Evolutionary conservation across 2,888 invertebrate genomes (phyloP), one percentile per base, ranked within the genome.

Genomic region (Synergus japonicus): DNA sequence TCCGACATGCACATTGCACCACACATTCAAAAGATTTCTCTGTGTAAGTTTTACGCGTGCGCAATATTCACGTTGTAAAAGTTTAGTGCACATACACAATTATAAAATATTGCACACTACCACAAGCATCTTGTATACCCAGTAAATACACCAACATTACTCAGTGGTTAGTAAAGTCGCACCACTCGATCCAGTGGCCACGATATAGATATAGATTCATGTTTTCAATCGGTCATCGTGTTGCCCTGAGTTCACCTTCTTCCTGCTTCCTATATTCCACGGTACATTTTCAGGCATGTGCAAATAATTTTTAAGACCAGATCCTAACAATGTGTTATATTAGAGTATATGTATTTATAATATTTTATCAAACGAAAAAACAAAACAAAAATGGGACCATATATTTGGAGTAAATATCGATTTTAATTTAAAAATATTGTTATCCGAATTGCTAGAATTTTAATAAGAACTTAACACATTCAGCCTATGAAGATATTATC

Each of bases 1-100:
- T 83, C 78, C 69, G 66, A 76, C 67, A 81, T 77, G 76, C 85
- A 81, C 29, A 29, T 29, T 29, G 29, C 29, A 29, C 29, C 84
- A 84, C 82, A 83, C 84, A 73, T 78, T 73, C 80, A 77, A 82
- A 77, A 43, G 58, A 66, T 69, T 22, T 43, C 76, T 60, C 43
- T 44, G 77, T 64, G 18, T 46, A 15, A 15, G 46, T 22, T 41
- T 49, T 18, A 60, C 79, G 77, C 77, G 29, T n/a, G 60, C 49
- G 43, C 79, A 65, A 46, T 46, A 12, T 9, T n/a, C 13, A n/a
- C n/a, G 41, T 46, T n/a, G 29, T 13, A 13, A 64, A n/a, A 12
- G 8, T n/a, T 10, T 8, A 60, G 58, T 60, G 54, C 54, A 60
- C 66, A n/a, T 8, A 78, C 9, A 18, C 44, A 46, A 9, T 12